phyloP scores from a whole-genome alignment of 2,797 vertebrate genomes.

The Acestrorhynchus altus region DNA sequence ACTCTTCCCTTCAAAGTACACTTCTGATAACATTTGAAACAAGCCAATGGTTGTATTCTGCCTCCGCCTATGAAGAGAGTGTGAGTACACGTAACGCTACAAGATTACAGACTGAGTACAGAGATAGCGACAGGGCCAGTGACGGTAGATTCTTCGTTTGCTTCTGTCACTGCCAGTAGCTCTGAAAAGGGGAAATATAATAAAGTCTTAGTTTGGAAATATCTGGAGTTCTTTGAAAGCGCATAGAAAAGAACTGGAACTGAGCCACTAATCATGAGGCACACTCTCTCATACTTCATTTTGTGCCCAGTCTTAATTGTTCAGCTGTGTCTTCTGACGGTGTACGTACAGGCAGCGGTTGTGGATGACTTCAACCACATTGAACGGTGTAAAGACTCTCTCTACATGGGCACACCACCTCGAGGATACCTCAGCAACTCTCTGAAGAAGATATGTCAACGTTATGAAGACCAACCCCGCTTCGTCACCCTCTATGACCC shows the following conservation, averaged over 20 bases:
- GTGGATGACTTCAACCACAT: slow-evolving; percentile 73
- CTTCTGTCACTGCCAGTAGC: neutral
- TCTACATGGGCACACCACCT: slow-evolving; percentile 77
- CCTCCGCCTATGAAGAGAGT: slow-evolving; percentile 17
- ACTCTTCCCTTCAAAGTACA: neutral
- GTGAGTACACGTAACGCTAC: neutral
- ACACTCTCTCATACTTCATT: slow-evolving; percentile 7
- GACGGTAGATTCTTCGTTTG: neutral
- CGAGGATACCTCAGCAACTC: slow-evolving; percentile 69
- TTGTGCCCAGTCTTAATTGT: slow-evolving; percentile 4
- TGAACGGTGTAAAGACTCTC: slow-evolving; percentile 75
- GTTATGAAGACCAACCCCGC: slow-evolving; percentile 68
- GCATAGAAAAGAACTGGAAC: neutral
- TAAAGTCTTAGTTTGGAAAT: neutral
- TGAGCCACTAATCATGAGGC: slow-evolving; percentile 46
- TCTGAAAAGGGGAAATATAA: neutral
- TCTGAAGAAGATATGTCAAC: slow-evolving; percentile 75
- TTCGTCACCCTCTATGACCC: slow-evolving; percentile 74
- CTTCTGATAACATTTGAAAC: neutral
- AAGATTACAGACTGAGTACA: neutral
- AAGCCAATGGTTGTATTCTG: slow-evolving; percentile 5
- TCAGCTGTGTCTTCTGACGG: slow-evolving; percentile 49
- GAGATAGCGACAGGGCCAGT: neutral
- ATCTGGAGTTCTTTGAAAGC: neutral
- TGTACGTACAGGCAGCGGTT: slow-evolving; percentile 60